Base-by-base conservation (phyloP, 2,888 invertebrate species). In the Gymnocheta viridis region DNA sequence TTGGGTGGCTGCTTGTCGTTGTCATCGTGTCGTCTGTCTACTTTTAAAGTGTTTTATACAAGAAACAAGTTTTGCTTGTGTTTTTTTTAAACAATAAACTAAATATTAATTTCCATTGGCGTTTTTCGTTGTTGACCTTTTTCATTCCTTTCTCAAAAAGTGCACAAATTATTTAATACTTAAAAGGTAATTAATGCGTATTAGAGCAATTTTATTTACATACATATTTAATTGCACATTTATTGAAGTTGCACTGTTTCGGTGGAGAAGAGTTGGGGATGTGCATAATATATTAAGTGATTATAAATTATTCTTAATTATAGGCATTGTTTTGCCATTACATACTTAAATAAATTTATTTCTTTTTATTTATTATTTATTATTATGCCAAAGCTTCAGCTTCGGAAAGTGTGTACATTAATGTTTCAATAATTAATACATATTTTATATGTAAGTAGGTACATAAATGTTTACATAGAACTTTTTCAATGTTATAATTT, bases 401-500 rank as follows among this genome's bases (percentile, higher is more conserved):
- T n/a, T n/a, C n/a, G n/a, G n/a, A n/a, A n/a, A n/a, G n/a, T n/a
- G n/a, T n/a, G n/a, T n/a, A n/a, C n/a, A n/a, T n/a, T n/a, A n/a
- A n/a, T n/a, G n/a, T n/a, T n/a, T n/a, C n/a, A n/a, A n/a, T n/a
- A n/a, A n/a, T n/a, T n/a, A n/a, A n/a, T n/a, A n/a, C n/a, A n/a
- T n/a, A n/a, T n/a, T n/a, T n/a, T 29, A 29, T 54, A 54, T 19
- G 10, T 19, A 19, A 10, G n/a, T 58, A 14, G 22, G 17, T 17
- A 27, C 35, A 6, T 47, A 17, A 92, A 12, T 24, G 24, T n/a
- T 7, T 14, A 6, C 6, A n/a, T 7, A n/a, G 5, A 27, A 6
- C 4, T 14, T 24, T 14, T 29, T 29, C 32, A 2, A 56, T 56
- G 9, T 0, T 5, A 32, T 10, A n/a, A 19, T 76, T 93, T 7